Conservation (phyloP, 1,140 invertebrate species). For the Drosophila burlai region DNA sequence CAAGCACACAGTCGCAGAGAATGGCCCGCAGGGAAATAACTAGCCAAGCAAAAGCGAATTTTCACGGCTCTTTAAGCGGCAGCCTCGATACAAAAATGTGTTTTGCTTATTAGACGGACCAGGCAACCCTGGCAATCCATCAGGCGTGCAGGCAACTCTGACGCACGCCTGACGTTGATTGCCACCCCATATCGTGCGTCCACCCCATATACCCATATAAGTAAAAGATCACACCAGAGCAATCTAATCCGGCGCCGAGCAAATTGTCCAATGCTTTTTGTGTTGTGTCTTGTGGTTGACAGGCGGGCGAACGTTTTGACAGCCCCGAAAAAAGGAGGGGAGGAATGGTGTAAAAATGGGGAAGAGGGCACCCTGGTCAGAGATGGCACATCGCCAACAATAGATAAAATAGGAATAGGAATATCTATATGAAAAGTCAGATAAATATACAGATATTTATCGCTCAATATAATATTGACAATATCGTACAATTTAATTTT, state of each 20-base stretch:
- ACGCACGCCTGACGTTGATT: slow-evolving; percentile 65
- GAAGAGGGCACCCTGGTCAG: not conserved
- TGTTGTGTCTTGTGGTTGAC: slow-evolving; percentile 61
- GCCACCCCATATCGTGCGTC: slow-evolving; percentile 19
- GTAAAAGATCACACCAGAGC: slow-evolving; percentile 44
- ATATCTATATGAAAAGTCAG: too few species aligned
- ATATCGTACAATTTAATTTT: not conserved
- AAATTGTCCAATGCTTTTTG: slow-evolving; percentile 58
- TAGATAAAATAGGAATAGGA: not conserved
- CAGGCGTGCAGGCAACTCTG: slow-evolving; percentile 48
- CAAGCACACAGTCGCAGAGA: slow-evolving; percentile 3
- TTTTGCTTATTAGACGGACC: slow-evolving; percentile 53
- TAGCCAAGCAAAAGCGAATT: slow-evolving; percentile 32
- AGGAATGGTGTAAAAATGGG: not conserved
- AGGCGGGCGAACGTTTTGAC: slow-evolving; percentile 39
- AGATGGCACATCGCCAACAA: slow-evolving; percentile 13
- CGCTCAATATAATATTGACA: not conserved
- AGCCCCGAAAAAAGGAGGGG: slow-evolving; percentile 1
- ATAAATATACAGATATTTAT: not conserved
- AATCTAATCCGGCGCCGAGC: slow-evolving; percentile 42
- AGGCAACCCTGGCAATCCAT: slow-evolving; percentile 51
- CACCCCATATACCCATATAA: slow-evolving; percentile 1
- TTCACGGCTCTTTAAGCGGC: slow-evolving; percentile 57
- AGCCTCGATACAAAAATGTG: slow-evolving; percentile 39
- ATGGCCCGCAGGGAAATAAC: slow-evolving; percentile 39